These are phyloP conservation scores for Morphnarchus princeps DNA, from an alignment of 2,113 vertebrate genomes.

Conservation along the genomic window DNA sequence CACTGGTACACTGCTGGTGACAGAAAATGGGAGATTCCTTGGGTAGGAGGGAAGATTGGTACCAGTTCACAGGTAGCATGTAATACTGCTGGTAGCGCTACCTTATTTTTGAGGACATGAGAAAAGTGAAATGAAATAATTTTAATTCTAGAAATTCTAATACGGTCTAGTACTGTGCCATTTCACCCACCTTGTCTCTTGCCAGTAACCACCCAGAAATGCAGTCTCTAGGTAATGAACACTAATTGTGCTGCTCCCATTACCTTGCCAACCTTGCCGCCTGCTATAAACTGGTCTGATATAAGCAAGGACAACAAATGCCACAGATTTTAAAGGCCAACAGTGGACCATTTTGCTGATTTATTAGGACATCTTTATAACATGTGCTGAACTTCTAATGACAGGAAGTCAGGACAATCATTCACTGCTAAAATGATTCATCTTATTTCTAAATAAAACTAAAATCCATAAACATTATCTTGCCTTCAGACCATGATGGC, in stretches of 20 bases:
- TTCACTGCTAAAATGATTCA: not conserved
- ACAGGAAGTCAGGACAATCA: not conserved
- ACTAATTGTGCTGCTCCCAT: not conserved
- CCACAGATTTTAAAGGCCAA: not conserved
- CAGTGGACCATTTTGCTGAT: not conserved
- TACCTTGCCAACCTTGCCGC: not conserved
- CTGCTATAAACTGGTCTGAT: not conserved
- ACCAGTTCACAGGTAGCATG: not conserved
- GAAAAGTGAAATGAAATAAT: not conserved
- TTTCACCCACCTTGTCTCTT: not conserved
- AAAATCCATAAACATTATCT: not conserved
- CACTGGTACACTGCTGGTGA: not conserved
- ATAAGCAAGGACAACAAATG: not conserved
- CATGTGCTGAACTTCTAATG: not conserved
- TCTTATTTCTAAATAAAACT: not conserved
- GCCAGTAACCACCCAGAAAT: not conserved
- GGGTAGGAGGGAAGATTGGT: not conserved
- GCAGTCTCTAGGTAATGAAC: not conserved
- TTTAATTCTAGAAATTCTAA: not conserved
- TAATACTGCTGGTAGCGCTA: not conserved
- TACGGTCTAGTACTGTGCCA: fast-evolving
- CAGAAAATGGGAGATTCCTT: not conserved
- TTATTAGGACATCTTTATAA: not conserved
- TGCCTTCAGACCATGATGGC: not conserved
- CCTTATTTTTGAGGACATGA: not conserved